phyloP scores from a whole-genome alignment of 23 tunicate species.

The Aplidium turbinatum region DNA sequence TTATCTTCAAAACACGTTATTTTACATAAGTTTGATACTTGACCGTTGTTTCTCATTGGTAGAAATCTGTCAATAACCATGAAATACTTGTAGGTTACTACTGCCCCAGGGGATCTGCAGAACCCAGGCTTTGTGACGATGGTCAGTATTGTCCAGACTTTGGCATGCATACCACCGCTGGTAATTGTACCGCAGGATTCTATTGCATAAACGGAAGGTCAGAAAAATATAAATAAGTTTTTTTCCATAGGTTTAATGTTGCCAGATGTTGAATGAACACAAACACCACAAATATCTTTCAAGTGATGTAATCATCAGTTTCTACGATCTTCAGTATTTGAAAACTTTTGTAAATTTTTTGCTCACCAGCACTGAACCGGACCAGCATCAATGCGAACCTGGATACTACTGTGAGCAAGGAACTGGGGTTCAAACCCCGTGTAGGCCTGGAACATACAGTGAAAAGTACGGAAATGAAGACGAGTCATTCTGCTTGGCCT shows the following conservation, averaged over 20 bases:
- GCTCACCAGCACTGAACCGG: constrained; percentile 64
- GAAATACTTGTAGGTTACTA: constrained; percentile 84
- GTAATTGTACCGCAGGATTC: constrained; percentile 70
- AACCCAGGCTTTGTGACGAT: constrained; percentile 55
- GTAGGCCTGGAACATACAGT: constrained; percentile 81
- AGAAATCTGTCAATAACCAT: too few species aligned
- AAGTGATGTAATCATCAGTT: too few species aligned
- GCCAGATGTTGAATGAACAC: neutral
- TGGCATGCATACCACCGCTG: constrained; percentile 43
- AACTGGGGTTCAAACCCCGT: constrained; percentile 38
- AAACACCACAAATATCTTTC: too few species aligned
- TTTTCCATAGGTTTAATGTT: neutral
- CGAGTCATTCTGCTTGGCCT: constrained; percentile 35
- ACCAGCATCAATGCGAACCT: constrained; percentile 67
- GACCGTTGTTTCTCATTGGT: too few species aligned
- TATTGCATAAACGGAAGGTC: constrained; percentile 86
- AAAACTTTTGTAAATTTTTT: too few species aligned
- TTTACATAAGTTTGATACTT: too few species aligned
- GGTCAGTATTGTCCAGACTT: constrained; percentile 82
- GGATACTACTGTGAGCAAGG: constrained; percentile 84
- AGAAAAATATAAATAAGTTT: neutral
- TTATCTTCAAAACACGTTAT: too few species aligned
- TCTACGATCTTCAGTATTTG: too few species aligned
- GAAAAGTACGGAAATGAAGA: constrained; percentile 27
- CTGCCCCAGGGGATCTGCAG: constrained; percentile 75